Conservation (phyloP, 92 coral and sea anemone species). For the Porites rus region DNA sequence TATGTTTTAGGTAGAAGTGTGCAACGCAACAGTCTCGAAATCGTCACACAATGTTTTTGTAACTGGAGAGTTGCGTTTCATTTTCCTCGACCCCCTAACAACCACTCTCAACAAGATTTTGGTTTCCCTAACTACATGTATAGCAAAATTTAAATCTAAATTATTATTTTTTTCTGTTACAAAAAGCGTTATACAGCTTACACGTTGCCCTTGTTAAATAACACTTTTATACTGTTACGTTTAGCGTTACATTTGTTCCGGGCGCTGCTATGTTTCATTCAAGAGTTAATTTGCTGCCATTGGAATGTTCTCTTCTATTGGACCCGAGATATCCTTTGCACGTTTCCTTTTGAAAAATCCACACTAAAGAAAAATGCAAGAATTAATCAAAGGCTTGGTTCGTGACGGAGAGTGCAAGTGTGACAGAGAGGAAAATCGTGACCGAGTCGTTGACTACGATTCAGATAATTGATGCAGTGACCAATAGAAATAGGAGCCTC, state of each 20-base stretch:
- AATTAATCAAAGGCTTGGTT: background rate
- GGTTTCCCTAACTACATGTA: too few relatives aligned
- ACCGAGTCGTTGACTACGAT: background rate
- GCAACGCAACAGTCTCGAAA: too few relatives aligned
- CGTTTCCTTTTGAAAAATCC: conserved; percentile 91
- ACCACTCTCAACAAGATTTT: too few relatives aligned
- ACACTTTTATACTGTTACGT: background rate
- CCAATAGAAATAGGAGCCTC: too few relatives aligned
- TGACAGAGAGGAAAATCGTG: background rate
- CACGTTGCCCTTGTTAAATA: background rate
- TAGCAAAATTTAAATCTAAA: too few relatives aligned
- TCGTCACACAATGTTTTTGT: too few relatives aligned
- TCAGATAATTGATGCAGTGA: background rate
- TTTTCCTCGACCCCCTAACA: too few relatives aligned
- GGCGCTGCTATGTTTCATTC: conserved; percentile 2
- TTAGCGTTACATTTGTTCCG: conserved; percentile 28
- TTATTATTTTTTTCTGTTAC: too few relatives aligned
- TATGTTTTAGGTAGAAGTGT: too few relatives aligned
- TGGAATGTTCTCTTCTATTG: conserved; percentile 67
- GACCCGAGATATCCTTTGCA: conserved; percentile 72
- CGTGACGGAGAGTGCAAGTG: background rate
- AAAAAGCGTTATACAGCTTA: background rate
- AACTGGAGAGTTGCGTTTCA: too few relatives aligned
- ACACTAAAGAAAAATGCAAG: conserved; percentile 52
- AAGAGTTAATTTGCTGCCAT: conserved; percentile 26